Conservation (phyloP, 2,888 invertebrate genomes). For the Drosophila pseudotalamancana region DNA sequence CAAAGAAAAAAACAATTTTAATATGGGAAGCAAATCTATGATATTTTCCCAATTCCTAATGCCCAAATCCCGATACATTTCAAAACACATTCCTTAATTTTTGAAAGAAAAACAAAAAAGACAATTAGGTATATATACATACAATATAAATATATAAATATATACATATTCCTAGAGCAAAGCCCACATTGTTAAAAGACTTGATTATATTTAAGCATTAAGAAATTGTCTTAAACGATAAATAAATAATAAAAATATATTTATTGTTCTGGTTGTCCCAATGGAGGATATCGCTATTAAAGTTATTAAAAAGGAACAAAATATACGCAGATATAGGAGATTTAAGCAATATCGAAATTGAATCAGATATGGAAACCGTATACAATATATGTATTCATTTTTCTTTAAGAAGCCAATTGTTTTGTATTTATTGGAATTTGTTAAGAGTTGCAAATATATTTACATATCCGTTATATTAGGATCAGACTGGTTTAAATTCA, state of each 20-base stretch:
- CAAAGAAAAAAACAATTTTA: too few relatives aligned
- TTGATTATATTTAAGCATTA: conserved; percentile 76
- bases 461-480: not conserved
- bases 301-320: conserved; percentile 45
- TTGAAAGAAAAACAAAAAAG: conserved; percentile 21
- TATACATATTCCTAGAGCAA: conserved; percentile 64
- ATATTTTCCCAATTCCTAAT: conserved; percentile 45
- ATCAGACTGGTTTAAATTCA: not conserved
- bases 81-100: conserved; percentile 69
- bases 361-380: conserved; percentile 30
- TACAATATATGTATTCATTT: conserved; percentile 7
- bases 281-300: conserved; percentile 40
- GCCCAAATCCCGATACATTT: conserved; percentile 49
- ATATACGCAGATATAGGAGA: conserved; percentile 42
- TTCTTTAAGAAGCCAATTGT: not conserved
- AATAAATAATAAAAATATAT: conserved; percentile 38
- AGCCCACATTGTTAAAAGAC: conserved; percentile 79
- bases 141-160: conserved; percentile 28
- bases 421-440: not conserved
- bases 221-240: conserved; percentile 42
- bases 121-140: conserved; percentile 8
- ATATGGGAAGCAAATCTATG: conserved; percentile 24
- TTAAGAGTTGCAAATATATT: not conserved
- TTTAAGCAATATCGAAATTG: conserved; percentile 44
- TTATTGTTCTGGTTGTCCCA: conserved; percentile 53